Evolutionary conservation across 2,113 vertebrate genomes (phyloP).

Genomic region (Leptodactylus fuscus): DNA sequence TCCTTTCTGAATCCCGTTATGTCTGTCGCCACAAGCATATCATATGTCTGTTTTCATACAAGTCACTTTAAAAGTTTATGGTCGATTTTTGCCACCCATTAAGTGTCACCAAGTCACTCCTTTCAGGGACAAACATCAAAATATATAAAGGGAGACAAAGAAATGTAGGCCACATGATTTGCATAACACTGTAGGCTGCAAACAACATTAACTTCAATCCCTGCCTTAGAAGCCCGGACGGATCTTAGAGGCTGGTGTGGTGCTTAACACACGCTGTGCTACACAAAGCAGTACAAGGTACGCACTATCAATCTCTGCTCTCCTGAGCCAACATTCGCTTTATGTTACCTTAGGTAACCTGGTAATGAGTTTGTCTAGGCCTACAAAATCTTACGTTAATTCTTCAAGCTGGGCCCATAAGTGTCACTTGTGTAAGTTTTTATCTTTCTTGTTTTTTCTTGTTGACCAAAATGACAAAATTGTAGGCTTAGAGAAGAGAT

Average conservation of each 20-base stretch:
- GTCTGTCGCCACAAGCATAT: conserved; percentile 17
- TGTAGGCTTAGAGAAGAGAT: neutral
- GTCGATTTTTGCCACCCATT: neutral
- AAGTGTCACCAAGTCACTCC: neutral
- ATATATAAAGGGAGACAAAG: conserved; percentile 15
- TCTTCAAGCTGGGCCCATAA: neutral
- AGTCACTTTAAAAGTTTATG: conserved; percentile 47
- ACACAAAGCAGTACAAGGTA: conserved; percentile 13
- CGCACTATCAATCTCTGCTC: conserved; percentile 17
- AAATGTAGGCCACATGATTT: conserved; percentile 54
- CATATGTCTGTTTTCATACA: conserved; percentile 30
- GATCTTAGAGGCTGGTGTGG: conserved; percentile 25
- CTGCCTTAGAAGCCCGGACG: conserved; percentile 24
- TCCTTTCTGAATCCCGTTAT: neutral
- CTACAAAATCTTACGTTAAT: neutral
- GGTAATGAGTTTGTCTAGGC: neutral
- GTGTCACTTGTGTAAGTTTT: neutral
- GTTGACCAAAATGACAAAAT: neutral
- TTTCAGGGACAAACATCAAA: conserved; percentile 46
- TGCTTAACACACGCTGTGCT: conserved; percentile 47
- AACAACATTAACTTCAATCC: conserved; percentile 47
- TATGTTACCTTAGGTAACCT: conserved; percentile 25
- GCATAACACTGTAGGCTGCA: conserved; percentile 42
- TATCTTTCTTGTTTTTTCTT: neutral
- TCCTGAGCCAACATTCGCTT: neutral